Evolutionary conservation across 2,113 vertebrate genomes (phyloP).

Genomic region (Cyanoderma ruficeps): DNA sequence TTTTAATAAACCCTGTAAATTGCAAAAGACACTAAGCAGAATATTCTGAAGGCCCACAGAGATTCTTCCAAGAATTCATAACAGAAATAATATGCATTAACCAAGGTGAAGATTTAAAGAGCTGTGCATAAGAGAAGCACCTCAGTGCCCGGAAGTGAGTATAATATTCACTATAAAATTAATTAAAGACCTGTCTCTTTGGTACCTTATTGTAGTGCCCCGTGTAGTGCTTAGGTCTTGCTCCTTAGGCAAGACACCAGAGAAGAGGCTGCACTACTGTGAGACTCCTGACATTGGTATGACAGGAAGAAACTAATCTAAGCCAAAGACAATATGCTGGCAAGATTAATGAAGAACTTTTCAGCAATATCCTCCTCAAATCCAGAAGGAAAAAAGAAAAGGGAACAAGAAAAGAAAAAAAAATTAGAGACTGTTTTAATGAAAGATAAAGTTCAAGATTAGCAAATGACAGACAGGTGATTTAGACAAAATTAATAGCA

Average conservation of each 20-base stretch:
- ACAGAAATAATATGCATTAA: constrained; percentile 12
- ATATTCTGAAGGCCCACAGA: not conserved
- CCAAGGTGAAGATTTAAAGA: constrained; percentile 31
- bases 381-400: not conserved
- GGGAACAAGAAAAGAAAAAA: not conserved
- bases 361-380: not conserved
- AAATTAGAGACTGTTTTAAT: not conserved
- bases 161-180: not conserved
- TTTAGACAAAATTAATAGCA: not conserved
- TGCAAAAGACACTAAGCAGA: not conserved
- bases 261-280: not conserved
- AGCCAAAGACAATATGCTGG: not conserved
- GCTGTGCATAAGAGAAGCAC: not conserved
- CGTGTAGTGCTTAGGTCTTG: not conserved
- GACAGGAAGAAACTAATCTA: not conserved
- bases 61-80: constrained; percentile 20
- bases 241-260: not conserved
- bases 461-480: not conserved
- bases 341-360: not conserved
- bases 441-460: not conserved
- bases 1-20: constrained; percentile 14
- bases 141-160: not conserved
- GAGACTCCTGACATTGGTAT: not conserved
- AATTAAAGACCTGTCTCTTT: not conserved
- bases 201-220: not conserved